Conservation (phyloP, 2,797 vertebrate species). For the Cirrhinus molitorella region DNA sequence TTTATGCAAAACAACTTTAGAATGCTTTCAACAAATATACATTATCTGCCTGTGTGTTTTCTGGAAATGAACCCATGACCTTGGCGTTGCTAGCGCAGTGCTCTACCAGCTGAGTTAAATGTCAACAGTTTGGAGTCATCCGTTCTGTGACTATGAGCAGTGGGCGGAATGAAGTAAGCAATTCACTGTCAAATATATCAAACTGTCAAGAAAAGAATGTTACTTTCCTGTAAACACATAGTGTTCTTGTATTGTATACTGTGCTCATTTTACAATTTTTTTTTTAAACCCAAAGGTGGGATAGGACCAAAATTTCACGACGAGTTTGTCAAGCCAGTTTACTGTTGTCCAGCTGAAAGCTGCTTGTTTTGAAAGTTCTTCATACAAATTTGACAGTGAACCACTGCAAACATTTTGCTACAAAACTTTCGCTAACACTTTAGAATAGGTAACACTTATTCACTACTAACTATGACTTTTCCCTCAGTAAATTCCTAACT, state of each 20-base stretch:
- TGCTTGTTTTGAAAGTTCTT: not conserved
- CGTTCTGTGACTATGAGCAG: not conserved
- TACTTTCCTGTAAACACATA: not conserved
- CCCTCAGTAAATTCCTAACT: no score
- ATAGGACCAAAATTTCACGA: not conserved
- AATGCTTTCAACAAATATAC: not conserved
- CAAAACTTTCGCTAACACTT: no score
- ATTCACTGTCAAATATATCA: not conserved
- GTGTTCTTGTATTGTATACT: not conserved
- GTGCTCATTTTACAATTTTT: not conserved
- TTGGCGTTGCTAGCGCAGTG: not conserved
- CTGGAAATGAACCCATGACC: conserved; percentile 12
- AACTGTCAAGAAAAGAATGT: not conserved
- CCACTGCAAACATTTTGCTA: no score
- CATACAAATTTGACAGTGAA: not conserved
- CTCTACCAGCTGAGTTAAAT: conserved; percentile 15
- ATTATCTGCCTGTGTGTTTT: not conserved
- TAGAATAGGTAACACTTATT: no score
- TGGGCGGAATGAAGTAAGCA: conserved; percentile 1
- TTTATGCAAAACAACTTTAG: conserved; percentile 1
- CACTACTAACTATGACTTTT: no score
- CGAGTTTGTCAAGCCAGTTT: not conserved
- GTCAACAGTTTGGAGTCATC: conserved; percentile 1
- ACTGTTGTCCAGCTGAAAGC: not conserved
- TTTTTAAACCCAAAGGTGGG: not conserved